Conservation (phyloP, 2,888 invertebrate genomes). For the Eupithecia tripunctaria region DNA sequence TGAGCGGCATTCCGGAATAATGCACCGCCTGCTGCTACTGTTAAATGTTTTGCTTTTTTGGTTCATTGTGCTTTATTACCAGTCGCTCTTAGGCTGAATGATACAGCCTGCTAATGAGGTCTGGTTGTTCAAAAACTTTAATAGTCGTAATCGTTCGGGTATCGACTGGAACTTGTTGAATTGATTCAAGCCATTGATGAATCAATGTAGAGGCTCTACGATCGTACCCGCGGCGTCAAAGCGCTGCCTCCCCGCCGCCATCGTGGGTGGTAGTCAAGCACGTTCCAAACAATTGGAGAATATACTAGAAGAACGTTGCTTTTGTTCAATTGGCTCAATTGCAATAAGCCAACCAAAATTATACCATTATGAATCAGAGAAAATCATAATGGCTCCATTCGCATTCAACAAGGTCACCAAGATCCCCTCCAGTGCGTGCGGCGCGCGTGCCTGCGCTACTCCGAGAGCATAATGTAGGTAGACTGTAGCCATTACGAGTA, state of each 20-base stretch:
- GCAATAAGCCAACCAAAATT: neutral
- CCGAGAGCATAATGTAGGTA: neutral
- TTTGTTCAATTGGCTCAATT: neutral
- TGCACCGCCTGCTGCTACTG: neutral
- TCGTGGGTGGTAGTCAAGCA: neutral
- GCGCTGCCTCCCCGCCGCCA: too few relatives aligned
- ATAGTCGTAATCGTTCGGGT: too few relatives aligned
- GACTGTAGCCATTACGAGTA: conserved; percentile 1
- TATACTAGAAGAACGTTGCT: neutral
- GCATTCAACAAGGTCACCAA: neutral
- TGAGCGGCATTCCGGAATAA: conserved; percentile 15
- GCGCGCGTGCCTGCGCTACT: neutral
- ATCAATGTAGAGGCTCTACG: too few relatives aligned
- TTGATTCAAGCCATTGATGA: too few relatives aligned
- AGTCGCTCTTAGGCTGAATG: neutral
- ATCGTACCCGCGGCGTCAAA: too few relatives aligned
- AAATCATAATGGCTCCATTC: neutral
- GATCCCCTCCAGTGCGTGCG: neutral
- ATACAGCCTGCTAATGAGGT: neutral
- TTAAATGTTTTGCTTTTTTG: neutral
- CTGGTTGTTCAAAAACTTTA: neutral
- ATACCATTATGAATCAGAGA: neutral
- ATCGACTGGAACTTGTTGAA: too few relatives aligned
- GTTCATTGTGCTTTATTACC: conserved; percentile 1
- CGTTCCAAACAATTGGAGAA: neutral